These are phyloP conservation scores for Phrynocephalus versicolor DNA, from an alignment of 2,113 vertebrate species.

Conservation along the genomic window DNA sequence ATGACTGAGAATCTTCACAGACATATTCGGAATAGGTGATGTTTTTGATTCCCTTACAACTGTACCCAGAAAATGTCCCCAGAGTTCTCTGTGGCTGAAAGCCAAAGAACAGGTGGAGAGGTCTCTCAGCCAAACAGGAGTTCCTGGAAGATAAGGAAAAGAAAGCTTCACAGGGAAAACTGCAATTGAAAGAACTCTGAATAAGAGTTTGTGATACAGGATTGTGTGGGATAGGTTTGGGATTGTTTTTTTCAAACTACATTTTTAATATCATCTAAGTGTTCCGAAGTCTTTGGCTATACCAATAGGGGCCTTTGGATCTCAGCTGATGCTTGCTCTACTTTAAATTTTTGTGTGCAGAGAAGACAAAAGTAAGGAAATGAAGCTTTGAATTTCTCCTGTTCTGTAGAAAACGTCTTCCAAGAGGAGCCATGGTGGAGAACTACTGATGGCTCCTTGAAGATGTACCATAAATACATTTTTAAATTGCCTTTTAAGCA, in stretches of 20 bases:
- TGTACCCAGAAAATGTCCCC: neutral
- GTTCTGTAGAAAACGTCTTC: slow-evolving; percentile 10
- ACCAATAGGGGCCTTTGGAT: neutral
- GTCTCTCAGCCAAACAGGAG: too few species aligned
- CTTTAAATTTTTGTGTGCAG: neutral
- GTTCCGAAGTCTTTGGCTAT: neutral
- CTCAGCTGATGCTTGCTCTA: neutral
- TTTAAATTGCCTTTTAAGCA: slow-evolving; percentile 17
- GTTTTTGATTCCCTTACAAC: neutral
- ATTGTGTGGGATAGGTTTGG: neutral
- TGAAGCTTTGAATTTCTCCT: neutral
- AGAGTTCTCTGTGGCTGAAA: neutral
- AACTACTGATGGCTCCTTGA: neutral
- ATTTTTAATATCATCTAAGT: neutral
- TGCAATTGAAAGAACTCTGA: neutral
- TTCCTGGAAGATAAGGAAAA: too few species aligned
- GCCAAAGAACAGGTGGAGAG: too few species aligned
- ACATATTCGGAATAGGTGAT: neutral
- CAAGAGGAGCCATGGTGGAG: neutral
- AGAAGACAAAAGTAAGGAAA: neutral
- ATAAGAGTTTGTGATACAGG: neutral
- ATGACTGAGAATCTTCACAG: too few species aligned
- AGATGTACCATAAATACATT: neutral
- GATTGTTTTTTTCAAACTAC: neutral
- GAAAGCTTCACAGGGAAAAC: too few species aligned